Evolutionary conservation across 1,140 invertebrate genomes (phyloP).

Genomic region (Euglossa dilemma): DNA sequence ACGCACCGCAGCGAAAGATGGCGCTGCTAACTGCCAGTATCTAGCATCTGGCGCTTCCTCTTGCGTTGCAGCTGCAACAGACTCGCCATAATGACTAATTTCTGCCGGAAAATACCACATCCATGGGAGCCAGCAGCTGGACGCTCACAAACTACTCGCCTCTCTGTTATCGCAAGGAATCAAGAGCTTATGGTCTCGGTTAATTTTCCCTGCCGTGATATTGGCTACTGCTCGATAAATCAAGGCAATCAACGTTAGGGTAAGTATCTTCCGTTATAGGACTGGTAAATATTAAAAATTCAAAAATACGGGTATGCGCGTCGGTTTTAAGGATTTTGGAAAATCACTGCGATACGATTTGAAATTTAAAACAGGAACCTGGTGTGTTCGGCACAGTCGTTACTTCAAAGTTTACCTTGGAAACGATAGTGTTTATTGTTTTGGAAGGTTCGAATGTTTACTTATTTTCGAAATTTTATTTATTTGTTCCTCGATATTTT

Average conservation of each 20-base stretch:
- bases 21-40: neutral
- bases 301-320: too few relatives aligned
- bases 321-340: too few relatives aligned
- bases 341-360: too few relatives aligned
- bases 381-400: too few relatives aligned
- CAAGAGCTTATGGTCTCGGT: neutral
- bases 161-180: neutral
- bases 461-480: too few relatives aligned
- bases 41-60: neutral
- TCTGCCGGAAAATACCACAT: constrained; percentile 2
- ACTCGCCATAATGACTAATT: neutral
- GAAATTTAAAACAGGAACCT: too few relatives aligned
- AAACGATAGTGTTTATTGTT: too few relatives aligned
- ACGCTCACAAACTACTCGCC: neutral
- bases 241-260: neutral
- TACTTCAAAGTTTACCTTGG: too few relatives aligned
- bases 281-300: too few relatives aligned
- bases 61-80: neutral
- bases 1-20: neutral
- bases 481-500: too few relatives aligned
- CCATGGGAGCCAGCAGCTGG: constrained; percentile 1
- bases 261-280: too few relatives aligned
- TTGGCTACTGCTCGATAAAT: neutral
- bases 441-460: too few relatives aligned
- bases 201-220: neutral